These are phyloP conservation scores for Gortyna flavago DNA, from an alignment of 2,888 invertebrate genomes.

Conservation along the genomic window DNA sequence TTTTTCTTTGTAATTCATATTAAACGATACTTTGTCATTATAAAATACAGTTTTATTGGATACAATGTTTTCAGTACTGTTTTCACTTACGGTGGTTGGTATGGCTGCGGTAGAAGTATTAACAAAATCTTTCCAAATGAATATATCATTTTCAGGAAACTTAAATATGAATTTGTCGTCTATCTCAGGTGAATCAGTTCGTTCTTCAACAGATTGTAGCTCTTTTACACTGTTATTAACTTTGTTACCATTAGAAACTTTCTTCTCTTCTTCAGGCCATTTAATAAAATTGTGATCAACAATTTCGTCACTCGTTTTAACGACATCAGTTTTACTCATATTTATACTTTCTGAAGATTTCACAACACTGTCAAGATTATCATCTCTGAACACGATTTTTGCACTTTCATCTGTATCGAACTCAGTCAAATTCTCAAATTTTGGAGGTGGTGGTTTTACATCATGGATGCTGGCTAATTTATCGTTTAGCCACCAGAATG, in stretches of 20 bases:
- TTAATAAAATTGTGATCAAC: conserved; percentile 32
- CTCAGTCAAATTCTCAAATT: conserved; percentile 78
- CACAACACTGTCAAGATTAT: conserved; percentile 58
- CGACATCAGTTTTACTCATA: conserved; percentile 21
- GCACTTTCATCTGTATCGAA: conserved; percentile 83
- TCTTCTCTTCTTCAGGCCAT: conserved; percentile 51
- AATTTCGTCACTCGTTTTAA: conserved; percentile 10
- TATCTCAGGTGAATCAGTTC: conserved; percentile 36
- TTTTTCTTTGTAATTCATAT: conserved; percentile 54
- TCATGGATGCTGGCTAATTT: conserved; percentile 75
- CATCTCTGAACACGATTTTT: conserved; percentile 79
- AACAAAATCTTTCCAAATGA: conserved; percentile 38
- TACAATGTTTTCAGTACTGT: background rate
- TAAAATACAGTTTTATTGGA: conserved; percentile 29
- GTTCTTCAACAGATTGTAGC: conserved; percentile 35
- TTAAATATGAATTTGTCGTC: conserved; percentile 74
- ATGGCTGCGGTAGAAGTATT: conserved; percentile 17
- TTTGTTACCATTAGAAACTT: conserved; percentile 6
- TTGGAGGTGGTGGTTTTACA: conserved; percentile 72
- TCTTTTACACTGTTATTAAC: conserved; percentile 19
- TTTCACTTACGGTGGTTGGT: conserved; percentile 10
- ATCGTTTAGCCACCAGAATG: conserved; percentile 86
- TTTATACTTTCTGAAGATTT: conserved; percentile 24
- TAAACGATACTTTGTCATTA: conserved; percentile 50
- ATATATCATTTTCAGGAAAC: conserved; percentile 70